Base-by-base conservation (phyloP, 2,888 invertebrate species). In the Chromoteleia sp. region DNA sequence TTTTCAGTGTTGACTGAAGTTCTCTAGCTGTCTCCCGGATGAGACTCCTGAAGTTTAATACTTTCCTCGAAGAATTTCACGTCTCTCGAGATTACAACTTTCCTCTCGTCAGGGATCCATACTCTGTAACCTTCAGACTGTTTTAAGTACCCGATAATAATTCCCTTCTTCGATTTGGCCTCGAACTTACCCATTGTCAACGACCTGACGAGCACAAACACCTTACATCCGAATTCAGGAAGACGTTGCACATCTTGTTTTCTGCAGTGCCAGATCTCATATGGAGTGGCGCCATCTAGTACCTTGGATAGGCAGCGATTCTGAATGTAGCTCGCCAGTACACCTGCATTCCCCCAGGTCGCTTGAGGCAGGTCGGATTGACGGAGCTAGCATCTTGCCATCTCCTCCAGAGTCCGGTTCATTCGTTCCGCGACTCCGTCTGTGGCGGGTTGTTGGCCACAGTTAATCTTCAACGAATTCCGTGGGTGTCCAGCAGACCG, bases 361-460 rank as follows among this genome's bases (percentile, higher is more conserved):
- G 80, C 50, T n/a, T 70, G 59, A n/a, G 80, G 29, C 6, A 87
- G 63, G 5, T 59, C 74, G n/a, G 85, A 77, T 43, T 86, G 81
- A 2, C 83, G 21, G 45, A 85, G 14, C 65, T 80, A n/a, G 30
- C 82, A 83, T 39, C 82, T 41, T 0, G 61, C 77, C 8, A 43
- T 45, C 29, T 77, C 63, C 2, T 63, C 56, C n/a, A 80, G 29
- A n/a, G 76, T 61, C 4, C 77, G 65, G 10, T 81, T 63, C 85
- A 83, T 77, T 14, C 29, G 52, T 29, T 54, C 67, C 19, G 43
- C 70, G 80, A 14, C 33, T 0, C 87, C 89, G 81, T 89, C 41
- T 86, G 85, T 63, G 87, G 83, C 0, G 86, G 87, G 2, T 82
- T 87, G 48, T 86, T 80, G 0, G 88, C 81, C 1, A 84, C 74